A percentile compares a stretch with the other conserved stretches of the same genome.
Evolutionary conservation across 2,797 vertebrate species (phyloP).

Genomic region (Pangasius larnaudii): DNA sequence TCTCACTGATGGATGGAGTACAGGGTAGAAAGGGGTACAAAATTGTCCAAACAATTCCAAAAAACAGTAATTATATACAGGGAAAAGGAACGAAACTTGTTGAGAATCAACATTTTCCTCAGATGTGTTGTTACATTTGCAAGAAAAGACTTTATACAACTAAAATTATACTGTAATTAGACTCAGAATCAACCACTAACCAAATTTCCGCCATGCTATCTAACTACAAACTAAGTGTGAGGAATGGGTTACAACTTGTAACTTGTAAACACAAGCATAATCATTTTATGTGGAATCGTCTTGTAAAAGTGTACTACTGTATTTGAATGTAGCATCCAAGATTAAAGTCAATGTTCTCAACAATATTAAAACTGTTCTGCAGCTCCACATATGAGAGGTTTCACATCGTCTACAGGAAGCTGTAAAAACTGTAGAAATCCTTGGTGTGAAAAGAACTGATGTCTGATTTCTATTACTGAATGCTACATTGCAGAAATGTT

Average conservation of each 20-base stretch:
- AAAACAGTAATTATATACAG: neutral
- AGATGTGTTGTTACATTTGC: no score
- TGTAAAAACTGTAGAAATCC: neutral
- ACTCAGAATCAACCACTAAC: no score
- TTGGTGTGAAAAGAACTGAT: neutral
- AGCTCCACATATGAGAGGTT: neutral
- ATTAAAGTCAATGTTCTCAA: neutral
- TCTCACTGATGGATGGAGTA: no score
- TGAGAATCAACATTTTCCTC: neutral
- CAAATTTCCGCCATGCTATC: no score
- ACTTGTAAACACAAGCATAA: no score
- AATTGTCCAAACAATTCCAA: no score
- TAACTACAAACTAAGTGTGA: no score
- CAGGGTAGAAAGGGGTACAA: no score
- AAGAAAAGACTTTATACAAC: no score
- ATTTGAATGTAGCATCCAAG: neutral
- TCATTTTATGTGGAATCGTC: neutral
- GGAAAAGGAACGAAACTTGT: neutral
- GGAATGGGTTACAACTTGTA: no score
- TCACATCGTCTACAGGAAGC: neutral
- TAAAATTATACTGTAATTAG: no score
- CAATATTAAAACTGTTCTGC: neutral
- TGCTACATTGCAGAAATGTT: neutral
- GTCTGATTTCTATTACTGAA: neutral
- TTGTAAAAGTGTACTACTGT: neutral